A percentile compares a stretch with the other conserved stretches of the same genome.
phyloP scores from a whole-genome alignment of 2,888 invertebrate species.

The Polyommatus iphigenia region DNA sequence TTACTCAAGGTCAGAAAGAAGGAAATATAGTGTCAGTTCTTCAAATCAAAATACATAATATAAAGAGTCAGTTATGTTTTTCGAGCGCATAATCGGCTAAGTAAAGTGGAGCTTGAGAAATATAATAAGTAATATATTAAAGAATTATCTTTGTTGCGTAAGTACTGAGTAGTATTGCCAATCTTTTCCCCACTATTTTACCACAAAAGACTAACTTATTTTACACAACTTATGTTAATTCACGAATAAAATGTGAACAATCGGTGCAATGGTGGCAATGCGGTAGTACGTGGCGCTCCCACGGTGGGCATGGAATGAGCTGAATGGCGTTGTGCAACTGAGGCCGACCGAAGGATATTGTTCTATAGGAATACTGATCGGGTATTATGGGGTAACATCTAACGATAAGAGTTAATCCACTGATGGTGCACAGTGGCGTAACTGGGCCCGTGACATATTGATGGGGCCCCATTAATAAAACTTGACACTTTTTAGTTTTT shows the following conservation, averaged over 20 bases:
- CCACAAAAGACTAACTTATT: not conserved
- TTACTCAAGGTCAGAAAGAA: too few species aligned
- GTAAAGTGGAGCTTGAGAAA: too few species aligned
- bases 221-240: not conserved
- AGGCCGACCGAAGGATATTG: not conserved
- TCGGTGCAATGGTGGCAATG: conserved; percentile 52
- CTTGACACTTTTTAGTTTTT: too few species aligned
- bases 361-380: conserved; percentile 37
- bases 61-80: too few species aligned
- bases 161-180: too few species aligned
- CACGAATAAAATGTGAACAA: conserved; percentile 9
- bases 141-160: too few species aligned
- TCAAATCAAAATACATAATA: too few species aligned
- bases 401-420: not conserved
- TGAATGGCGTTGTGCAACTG: conserved; percentile 12
- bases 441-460: too few species aligned
- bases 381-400: not conserved
- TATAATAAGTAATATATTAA: too few species aligned
- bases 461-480: too few species aligned
- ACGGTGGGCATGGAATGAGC: conserved; percentile 50
- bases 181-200: not conserved
- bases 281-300: conserved; percentile 70
- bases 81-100: too few species aligned
- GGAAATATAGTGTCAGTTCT: too few species aligned
- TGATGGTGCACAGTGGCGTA: not conserved